These are phyloP conservation scores for Smittia aterrima DNA, from an alignment of 2,888 invertebrate genomes.

Conservation along the genomic window DNA sequence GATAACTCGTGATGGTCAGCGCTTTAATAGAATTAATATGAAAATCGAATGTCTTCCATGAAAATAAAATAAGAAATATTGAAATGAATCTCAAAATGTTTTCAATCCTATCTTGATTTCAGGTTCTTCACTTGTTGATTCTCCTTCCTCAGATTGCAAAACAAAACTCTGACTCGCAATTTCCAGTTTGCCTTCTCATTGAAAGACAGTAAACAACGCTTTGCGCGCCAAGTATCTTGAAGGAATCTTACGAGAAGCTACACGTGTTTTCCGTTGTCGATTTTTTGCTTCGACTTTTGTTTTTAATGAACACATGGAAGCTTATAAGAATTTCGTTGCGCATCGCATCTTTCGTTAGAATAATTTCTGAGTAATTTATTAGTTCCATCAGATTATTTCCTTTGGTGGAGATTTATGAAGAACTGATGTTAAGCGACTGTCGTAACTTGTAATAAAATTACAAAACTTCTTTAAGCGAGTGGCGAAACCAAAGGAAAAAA, in stretches of 20 bases:
- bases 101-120: not conserved
- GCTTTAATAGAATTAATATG: conserved; percentile 39
- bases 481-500: too few species aligned
- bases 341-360: not conserved
- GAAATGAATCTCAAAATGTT: not conserved
- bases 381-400: too few species aligned
- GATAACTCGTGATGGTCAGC: conserved; percentile 24
- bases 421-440: too few species aligned
- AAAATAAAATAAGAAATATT: conserved; percentile 35
- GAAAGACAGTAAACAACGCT: not conserved
- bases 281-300: not conserved
- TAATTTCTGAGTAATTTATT: too few species aligned
- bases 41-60: conserved; percentile 37
- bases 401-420: too few species aligned
- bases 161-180: not conserved
- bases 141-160: not conserved
- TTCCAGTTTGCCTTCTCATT: not conserved
- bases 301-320: not conserved
- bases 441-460: too few species aligned
- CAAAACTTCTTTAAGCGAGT: too few species aligned
- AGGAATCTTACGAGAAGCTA: conserved; percentile 9
- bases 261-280: conserved; percentile 11
- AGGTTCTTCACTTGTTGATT: not conserved
- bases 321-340: not conserved
- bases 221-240: not conserved